phyloP scores from a whole-genome alignment of 2,113 vertebrate species.

The Pterocles burchelli region DNA sequence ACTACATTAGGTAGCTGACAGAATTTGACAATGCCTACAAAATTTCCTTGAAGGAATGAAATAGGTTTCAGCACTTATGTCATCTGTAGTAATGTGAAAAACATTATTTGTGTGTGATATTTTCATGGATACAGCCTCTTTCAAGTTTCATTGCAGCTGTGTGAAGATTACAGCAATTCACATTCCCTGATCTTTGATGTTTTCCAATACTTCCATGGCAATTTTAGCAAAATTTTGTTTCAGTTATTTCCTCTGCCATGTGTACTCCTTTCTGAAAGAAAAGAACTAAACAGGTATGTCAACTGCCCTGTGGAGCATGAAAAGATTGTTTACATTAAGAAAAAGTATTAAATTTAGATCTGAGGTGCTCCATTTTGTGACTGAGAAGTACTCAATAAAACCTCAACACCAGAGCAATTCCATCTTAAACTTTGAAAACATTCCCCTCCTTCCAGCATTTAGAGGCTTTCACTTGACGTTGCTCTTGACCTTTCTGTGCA shows the following conservation, averaged over 20 bases:
- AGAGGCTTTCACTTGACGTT: neutral
- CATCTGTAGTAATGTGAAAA: neutral
- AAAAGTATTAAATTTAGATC: neutral
- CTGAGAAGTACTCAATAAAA: neutral
- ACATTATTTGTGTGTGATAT: neutral
- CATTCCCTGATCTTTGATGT: neutral
- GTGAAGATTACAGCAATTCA: neutral
- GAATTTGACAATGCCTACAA: neutral
- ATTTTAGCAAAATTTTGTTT: neutral
- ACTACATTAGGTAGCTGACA: neutral
- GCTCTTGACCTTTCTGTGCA: neutral
- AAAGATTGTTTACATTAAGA: neutral
- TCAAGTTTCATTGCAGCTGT: neutral
- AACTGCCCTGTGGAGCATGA: neutral
- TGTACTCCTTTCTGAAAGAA: neutral
- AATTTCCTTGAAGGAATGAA: neutral
- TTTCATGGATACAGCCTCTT: neutral
- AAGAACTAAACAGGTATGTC: neutral
- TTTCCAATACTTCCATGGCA: neutral
- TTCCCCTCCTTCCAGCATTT: neutral
- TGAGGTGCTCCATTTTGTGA: neutral
- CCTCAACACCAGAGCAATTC: neutral
- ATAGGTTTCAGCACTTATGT: neutral
- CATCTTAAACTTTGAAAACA: neutral
- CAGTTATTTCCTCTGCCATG: neutral